Percentiles rank a stretch among this genome's conserved stretches.
Conservation (phyloP, 2,113 vertebrate genomes). For the Cisticola juncidis region DNA sequence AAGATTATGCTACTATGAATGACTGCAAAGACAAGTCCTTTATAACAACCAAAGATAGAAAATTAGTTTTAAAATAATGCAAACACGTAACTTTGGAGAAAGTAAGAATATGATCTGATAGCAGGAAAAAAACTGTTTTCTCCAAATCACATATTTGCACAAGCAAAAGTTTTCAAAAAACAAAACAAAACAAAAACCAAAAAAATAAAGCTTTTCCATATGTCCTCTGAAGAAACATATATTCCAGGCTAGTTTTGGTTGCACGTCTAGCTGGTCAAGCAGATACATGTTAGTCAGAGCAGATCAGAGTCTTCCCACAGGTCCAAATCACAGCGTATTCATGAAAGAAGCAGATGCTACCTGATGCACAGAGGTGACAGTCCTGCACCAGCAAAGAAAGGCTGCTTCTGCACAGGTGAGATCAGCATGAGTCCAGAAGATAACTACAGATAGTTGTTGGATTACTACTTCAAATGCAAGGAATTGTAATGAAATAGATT, state of each 20-base stretch:
- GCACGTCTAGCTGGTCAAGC: background rate
- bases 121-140: background rate
- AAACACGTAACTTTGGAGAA: background rate
- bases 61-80: background rate
- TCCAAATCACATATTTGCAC: background rate
- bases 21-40: background rate
- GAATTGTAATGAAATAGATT: background rate
- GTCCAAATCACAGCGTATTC: background rate
- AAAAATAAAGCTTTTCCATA: background rate
- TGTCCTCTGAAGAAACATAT: background rate
- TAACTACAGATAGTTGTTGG: background rate
- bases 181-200: no score
- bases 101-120: background rate
- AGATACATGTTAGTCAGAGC: background rate
- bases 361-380: background rate
- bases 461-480: background rate
- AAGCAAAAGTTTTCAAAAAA: background rate
- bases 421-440: background rate
- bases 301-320: background rate
- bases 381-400: background rate
- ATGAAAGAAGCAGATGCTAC: background rate
- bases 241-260: background rate
- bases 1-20: background rate
- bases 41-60: background rate
- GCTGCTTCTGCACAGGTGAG: background rate